Evolutionary conservation across 2,113 vertebrate genomes (phyloP).

Genomic region (Aspiorhynchus laticeps): DNA sequence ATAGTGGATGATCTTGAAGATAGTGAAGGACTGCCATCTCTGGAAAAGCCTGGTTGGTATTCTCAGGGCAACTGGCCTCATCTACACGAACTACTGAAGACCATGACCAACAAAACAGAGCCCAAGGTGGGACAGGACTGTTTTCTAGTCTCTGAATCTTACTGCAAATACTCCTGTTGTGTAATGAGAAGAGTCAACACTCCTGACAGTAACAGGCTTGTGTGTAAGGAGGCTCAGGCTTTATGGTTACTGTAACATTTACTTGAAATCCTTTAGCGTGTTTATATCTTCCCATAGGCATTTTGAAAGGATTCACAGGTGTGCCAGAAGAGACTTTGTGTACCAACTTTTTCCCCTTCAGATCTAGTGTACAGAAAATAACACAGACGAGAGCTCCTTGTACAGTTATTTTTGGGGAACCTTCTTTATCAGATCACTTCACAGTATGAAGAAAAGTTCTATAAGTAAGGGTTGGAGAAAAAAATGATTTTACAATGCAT

Average conservation of each 20-base stretch:
- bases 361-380: neutral
- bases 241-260: neutral
- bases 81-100: slow-evolving; percentile 88
- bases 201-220: neutral
- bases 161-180: neutral
- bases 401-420: neutral
- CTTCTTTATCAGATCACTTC: neutral
- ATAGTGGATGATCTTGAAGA: slow-evolving; percentile 90
- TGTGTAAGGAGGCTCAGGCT: neutral
- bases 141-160: neutral
- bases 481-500: too few species aligned
- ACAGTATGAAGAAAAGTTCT: neutral
- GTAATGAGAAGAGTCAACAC: too few species aligned
- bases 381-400: neutral
- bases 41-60: slow-evolving; percentile 95
- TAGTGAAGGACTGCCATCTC: slow-evolving; percentile 77
- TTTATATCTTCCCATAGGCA: neutral
- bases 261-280: neutral
- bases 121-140: slow-evolving; percentile 85
- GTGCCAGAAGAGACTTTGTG: neutral
- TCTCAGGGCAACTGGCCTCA: slow-evolving; percentile 93
- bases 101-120: slow-evolving; percentile 86
- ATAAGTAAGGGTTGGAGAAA: too few species aligned
- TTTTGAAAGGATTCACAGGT: neutral
- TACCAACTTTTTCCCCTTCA: neutral